Evolutionary conservation across 53 echinoderm and acorn worm genomes (phyloP), one percentile per base, ranked within the genome.

Genomic region (Patiria pectinifera): DNA sequence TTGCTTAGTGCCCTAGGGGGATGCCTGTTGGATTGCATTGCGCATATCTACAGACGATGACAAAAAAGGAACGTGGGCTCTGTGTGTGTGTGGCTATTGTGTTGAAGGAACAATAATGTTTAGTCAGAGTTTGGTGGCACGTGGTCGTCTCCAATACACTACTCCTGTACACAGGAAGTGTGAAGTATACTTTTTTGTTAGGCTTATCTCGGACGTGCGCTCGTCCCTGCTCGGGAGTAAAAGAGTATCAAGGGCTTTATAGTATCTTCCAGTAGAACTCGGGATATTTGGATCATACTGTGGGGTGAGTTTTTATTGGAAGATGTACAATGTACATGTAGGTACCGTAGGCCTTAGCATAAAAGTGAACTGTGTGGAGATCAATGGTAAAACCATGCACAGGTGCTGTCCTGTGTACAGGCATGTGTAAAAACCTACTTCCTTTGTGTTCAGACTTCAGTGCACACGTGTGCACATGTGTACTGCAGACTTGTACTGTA

Each of bases 71-170:
- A 66, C 12, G 79, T 85, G 53, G 49, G 71, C 48, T 25, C 11
- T 71, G 71, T 62, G 46, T 69, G 69, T 35, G 63, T 18, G 9
- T 71, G 86, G 71, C 72, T 72, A n/a, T 72, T 85, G 71, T 71
- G n/a, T 71, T 47, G 16, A 21, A 71, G 85, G 85, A 85, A 85
- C 85, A 85, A 85, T 71, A 71, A 12, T 71, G 46, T 35, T 18
- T 24, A 35, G 85, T 85, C 21, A 59, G 46, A 48, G 25, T 49
- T 53, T 71, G 74, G 71, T 22, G 16, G 86, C 86, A 45, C 74
- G 74, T 86, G 86, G 86, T 74, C 48, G 12, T 15, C 18, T 86
- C 86, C 3, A 9, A 2, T 18, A 7, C 12, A 35, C 11, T 18
- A 46, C 0, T 12, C 0, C 15, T 78, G 79, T 46, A 45, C 79